A percentile compares a stretch with the other conserved stretches of the same genome.
Evolutionary conservation across 2,113 vertebrate genomes (phyloP).

Genomic region (Sigmodon hispidus): DNA sequence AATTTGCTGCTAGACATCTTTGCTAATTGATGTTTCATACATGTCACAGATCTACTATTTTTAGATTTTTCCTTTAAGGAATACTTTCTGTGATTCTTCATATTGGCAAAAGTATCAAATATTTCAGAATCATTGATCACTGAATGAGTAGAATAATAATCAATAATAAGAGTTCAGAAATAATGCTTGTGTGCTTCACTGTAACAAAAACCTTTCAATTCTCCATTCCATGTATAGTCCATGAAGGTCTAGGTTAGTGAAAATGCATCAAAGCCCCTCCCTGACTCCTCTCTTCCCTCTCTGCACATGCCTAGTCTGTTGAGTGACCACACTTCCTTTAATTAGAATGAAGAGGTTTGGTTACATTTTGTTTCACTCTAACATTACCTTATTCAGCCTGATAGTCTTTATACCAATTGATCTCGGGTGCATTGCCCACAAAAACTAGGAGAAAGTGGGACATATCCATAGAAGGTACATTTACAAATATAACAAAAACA

Average conservation of each 20-base stretch:
- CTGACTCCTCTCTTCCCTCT: background rate
- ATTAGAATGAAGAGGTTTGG: background rate
- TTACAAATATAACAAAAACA: background rate
- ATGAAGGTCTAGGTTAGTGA: background rate
- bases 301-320: fast-evolving
- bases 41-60: background rate
- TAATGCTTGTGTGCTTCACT: background rate
- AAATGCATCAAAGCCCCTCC: background rate
- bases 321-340: background rate
- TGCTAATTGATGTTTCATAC: slow-evolving; percentile 38
- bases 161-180: background rate
- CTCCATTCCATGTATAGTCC: background rate
- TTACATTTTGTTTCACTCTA: background rate
- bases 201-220: background rate
- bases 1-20: slow-evolving; percentile 38
- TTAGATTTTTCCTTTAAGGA: background rate
- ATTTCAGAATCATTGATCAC: background rate
- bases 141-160: background rate
- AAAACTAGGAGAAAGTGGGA: background rate
- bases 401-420: background rate
- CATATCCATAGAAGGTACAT: background rate
- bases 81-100: background rate
- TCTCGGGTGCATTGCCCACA: background rate
- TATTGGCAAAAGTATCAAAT: background rate
- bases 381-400: background rate